Base-by-base conservation (phyloP, 2,113 vertebrate genomes). In the Agapornis roseicollis region DNA sequence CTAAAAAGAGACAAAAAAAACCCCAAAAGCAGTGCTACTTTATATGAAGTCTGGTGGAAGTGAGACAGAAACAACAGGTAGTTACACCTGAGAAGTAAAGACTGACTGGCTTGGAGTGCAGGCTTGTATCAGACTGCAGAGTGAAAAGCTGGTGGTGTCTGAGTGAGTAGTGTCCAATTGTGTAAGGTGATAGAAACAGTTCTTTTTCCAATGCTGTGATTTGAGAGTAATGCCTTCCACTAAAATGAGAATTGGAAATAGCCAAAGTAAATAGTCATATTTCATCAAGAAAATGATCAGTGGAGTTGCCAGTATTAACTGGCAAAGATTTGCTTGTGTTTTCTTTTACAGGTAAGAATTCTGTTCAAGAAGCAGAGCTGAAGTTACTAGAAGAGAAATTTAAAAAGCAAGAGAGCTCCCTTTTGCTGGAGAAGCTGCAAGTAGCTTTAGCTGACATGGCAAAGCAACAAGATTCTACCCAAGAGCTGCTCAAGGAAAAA, bases 311-410 rank as follows among this genome's bases (percentile, higher is more conserved):
- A 49, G 23, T 60, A 56, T 31, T 88, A 41, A 37, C 31, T 93
- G 73, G 28, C 44, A 44, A 89, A 65, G 3, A 41, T 83, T 81
- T 96, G 29, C 47, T 82, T 65, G 18, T 53, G 27, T 93, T 85
- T 88, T 61, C 46, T 82, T 61, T 92, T 94, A 20, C 85, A 99
- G 99, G 89, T 60, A 99, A 99, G 97, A 98, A 97, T 89, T 70
- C 95, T 63, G 94, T 72, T 73, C 98, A 99, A 91, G 96, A 96
- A 31, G 95, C 94, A 41, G 97, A 98, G 84, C 80, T 99, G 86
- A 98, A 98, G 96, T 95, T 94, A 70, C 97, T 99, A 78, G 77
- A 97, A 93, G 97, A 98, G 44, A 98, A 99, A 97, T 66, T 98
- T 68, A 97, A 98, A 76, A 97, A 97, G 71, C 98, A 99, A 91